Evolutionary conservation across 2,888 invertebrate genomes (phyloP), one percentile per base, ranked within the genome.

Genomic region (Linyphia triangularis): DNA sequence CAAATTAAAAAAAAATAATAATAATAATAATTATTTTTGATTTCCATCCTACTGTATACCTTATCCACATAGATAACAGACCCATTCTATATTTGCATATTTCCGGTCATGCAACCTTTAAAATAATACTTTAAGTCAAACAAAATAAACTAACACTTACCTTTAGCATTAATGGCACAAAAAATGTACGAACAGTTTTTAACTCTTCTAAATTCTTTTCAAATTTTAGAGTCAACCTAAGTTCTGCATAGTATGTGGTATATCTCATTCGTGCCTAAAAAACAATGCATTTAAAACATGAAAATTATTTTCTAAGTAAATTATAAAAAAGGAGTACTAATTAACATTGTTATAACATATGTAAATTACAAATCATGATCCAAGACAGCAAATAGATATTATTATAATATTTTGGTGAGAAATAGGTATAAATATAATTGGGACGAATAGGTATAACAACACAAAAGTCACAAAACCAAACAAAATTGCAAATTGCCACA

Each of bases 161-260:
- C 67, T 84, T 84, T 7, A 84, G 24, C 84, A 84, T 84, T 10
- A 84, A 3, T 19, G 84, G 84, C 16, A 75, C 26, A 75, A 61
- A 84, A 63, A 84, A 84, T 5, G n/a, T 57, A 16, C 75, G 51
- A 9, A 37, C 26, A 7, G 30, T 30, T 37, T 7, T 37, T 19
- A 26, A 57, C n/a, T 19, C 28, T 26, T 67, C 24, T 6, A 16
- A 26, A 1, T 33, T 22, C 1, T 28, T 37, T 40, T 84, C 59
- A 75, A 84, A 84, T 13, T 37, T 24, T 13, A 84, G 16, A 13
- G 33, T 19, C 13, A 84, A n/a, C 6, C n/a, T 22, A n/a, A 84
- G 13, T 28, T 84, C 75, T 1, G 67, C 84, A 84, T 57, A 75
- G 5, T 84, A 84, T 10, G 84, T 84, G 0, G 22, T 16, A 13